Evolutionary conservation across 2,113 vertebrate species (phyloP), one percentile per base, ranked within the genome.

Genomic region (Dascyllus trimaculatus): DNA sequence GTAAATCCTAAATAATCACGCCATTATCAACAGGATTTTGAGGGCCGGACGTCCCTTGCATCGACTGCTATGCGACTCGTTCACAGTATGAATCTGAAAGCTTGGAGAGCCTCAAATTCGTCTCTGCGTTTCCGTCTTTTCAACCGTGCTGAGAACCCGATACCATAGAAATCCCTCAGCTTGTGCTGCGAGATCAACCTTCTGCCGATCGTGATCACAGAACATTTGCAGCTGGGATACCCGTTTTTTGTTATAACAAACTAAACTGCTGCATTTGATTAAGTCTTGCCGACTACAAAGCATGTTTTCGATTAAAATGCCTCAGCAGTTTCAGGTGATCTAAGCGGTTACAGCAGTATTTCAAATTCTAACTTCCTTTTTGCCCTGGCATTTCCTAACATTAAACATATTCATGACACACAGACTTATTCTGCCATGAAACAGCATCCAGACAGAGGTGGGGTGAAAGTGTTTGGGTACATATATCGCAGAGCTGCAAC

Each of bases 41-140:
- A 40, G 48, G 56, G 18, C n/a, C 1, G 1, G 56, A 60, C 15
- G 3, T 59, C 35, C 54, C 1, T 62, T 25, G 17, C 32, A 10
- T 18, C 29, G n/a, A 5, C 13, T 25, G 32, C 1, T 5, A 80
- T 5, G 10, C 38, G 48, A 74, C 15, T 45, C 19, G 32, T 15
- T 74, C 21, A 5, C 5, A 51, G 29, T 11, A 25, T 57, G 8
- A 59, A 57, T 21, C 61, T 17, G 61, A 17, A 62, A 46, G 26
- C 14, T 11, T 22, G 4, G 3, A 58, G 14, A 62, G 38, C 7
- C 15, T 38, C 1, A 68, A 80, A 57, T 22, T 22, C 6, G 43
- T 59, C 58, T 66, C 38, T 61, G 54, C 49, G 22, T 29, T 72
- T 59, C 58, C 32, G 19, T 62, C 3, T 63, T 32, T 49, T 79